Percentiles rank a stretch among this genome's conserved stretches.
These are phyloP conservation scores for Athetis lepigone DNA, from an alignment of 2,888 invertebrate genomes.

Conservation along the genomic window DNA sequence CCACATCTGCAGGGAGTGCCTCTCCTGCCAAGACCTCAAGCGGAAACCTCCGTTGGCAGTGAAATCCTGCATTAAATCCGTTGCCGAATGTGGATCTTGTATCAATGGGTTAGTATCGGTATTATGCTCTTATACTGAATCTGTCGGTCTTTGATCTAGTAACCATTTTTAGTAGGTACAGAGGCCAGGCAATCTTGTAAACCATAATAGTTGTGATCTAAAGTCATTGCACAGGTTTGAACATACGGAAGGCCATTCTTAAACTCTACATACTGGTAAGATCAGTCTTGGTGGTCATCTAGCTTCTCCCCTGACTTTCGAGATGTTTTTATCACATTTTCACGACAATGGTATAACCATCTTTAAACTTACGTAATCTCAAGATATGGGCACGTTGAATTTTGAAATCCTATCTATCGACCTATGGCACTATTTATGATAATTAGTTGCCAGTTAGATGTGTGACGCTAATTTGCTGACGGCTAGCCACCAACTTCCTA, in stretches of 20 bases:
- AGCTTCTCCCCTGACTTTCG: too few relatives aligned
- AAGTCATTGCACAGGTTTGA: too few relatives aligned
- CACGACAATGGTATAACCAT: too few relatives aligned
- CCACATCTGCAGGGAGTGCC: slow-evolving; percentile 72
- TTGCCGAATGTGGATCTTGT: slow-evolving; percentile 78
- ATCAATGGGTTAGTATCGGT: slow-evolving; percentile 69
- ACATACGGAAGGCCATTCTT: too few relatives aligned
- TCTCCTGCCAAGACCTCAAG: slow-evolving; percentile 74
- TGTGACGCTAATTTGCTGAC: slow-evolving; percentile 36
- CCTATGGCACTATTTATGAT: slow-evolving; percentile 33
- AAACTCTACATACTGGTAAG: too few relatives aligned
- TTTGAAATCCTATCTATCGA: slow-evolving; percentile 5
- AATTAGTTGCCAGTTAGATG: slow-evolving; percentile 39
- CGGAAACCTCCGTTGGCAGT: slow-evolving; percentile 66
- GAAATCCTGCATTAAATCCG: slow-evolving; percentile 72
- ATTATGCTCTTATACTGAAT: background rate
- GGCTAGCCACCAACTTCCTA: slow-evolving; percentile 27
- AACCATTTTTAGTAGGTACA: too few relatives aligned
- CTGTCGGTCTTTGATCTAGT: too few relatives aligned
- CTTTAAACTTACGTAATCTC: background rate
- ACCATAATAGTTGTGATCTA: too few relatives aligned
- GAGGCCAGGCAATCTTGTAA: too few relatives aligned
- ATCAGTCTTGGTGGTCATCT: too few relatives aligned
- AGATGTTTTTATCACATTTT: background rate
- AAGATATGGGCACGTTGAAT: slow-evolving; percentile 3